Base-by-base conservation (phyloP, 2,888 invertebrate genomes). In the Megaustenia siamemsis region DNA sequence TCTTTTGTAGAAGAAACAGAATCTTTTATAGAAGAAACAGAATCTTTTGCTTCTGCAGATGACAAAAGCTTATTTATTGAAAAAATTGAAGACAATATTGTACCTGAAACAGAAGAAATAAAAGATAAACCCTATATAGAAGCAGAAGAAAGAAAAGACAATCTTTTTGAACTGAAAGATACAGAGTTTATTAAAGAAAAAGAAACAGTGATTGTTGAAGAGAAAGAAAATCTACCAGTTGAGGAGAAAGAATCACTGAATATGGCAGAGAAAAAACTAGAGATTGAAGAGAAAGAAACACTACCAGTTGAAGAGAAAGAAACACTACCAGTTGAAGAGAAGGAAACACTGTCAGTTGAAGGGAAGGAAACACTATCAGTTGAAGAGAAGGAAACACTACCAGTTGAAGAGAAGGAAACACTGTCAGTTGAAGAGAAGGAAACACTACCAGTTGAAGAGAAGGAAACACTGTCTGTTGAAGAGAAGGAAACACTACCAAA, bases 1-100 rank as follows among this genome's bases (percentile, higher is more conserved):
- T 28, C 21, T 4, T 5, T 32, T 15, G 4, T 28, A 28, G 6
- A 45, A 66, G 53, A 63, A 63, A 3, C n/a, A n/a, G n/a, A n/a
- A n/a, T n/a, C n/a, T n/a, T n/a, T n/a, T n/a, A n/a, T n/a, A n/a
- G n/a, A n/a, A n/a, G n/a, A n/a, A n/a, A n/a, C n/a, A n/a, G n/a
- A n/a, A n/a, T n/a, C n/a, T n/a, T n/a, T n/a, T n/a, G n/a, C 28
- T n/a, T n/a, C n/a, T n/a, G n/a, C n/a, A 28, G 63, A 83, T 68
- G 80, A 83, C 60, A 73, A 80, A n/a, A 78, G 71, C 56, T 18
- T 83, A 63, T 56, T 69, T 56, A 66, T 84, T 10, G 81, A 75
- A 35, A 78, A 83, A 73, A 38, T n/a, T n/a, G n/a, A 73, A 45
- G 45, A 73, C 43, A 24, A n/a, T 43, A 4, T 24, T 6, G 32